Evolutionary conservation across 2,888 invertebrate species (phyloP).

Genomic region (Ditylenchus weischeri): DNA sequence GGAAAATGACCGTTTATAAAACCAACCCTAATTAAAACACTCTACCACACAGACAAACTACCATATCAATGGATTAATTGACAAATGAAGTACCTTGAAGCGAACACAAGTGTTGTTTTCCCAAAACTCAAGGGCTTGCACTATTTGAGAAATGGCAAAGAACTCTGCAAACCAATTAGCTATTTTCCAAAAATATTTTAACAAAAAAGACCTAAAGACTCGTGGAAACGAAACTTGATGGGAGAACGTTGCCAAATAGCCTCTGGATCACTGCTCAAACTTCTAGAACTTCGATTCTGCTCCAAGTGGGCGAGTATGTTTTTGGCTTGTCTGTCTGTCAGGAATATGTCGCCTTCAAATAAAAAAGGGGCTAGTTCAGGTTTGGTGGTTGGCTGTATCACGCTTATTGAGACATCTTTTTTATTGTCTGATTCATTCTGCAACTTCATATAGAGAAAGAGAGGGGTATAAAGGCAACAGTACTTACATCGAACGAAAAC

Average conservation of each 20-base stretch:
- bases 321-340: conserved; percentile 48
- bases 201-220: conserved; percentile 42
- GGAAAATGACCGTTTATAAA: too few relatives aligned
- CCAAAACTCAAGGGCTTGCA: conserved; percentile 53
- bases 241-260: conserved; percentile 47
- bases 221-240: conserved; percentile 54
- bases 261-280: conserved; percentile 46
- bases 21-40: too few relatives aligned
- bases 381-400: conserved; percentile 45
- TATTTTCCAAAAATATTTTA: not conserved
- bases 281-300: conserved; percentile 29
- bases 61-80: too few relatives aligned
- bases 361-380: conserved; percentile 48
- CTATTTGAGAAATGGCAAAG: conserved; percentile 52
- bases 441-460: not conserved
- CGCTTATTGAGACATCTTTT: conserved; percentile 35
- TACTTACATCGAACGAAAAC: conserved; percentile 48
- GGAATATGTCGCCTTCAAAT: conserved; percentile 51
- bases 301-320: conserved; percentile 40
- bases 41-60: too few relatives aligned
- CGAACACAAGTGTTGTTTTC: conserved; percentile 52
- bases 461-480: not conserved
- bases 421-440: conserved; percentile 12
- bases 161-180: conserved; percentile 38
- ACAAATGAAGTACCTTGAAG: conserved; percentile 27